These are phyloP conservation scores for Bradypodion pumilum DNA, from an alignment of 2,797 vertebrate species.

Conservation along the genomic window DNA sequence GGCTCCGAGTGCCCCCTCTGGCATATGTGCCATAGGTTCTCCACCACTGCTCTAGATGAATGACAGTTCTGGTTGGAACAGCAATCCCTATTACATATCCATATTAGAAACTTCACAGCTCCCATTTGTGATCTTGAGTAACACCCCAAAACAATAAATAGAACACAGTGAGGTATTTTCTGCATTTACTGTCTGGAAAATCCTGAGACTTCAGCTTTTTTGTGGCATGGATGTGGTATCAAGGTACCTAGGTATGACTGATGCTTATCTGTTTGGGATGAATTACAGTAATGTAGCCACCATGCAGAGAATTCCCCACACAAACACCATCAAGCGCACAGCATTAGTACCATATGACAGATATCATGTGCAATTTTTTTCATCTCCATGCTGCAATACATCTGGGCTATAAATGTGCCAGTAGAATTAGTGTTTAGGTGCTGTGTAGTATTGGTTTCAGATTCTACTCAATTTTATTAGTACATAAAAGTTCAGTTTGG, in stretches of 20 bases:
- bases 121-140: not conserved
- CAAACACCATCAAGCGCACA: not conserved
- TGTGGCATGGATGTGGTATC: not conserved
- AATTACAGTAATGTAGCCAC: not conserved
- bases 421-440: conserved; percentile 49
- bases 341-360: not conserved
- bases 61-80: not conserved
- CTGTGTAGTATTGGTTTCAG: not conserved
- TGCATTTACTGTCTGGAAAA: not conserved
- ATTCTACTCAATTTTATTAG: conserved; percentile 49
- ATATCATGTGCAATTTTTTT: conserved; percentile 6
- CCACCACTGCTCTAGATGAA: too few relatives aligned
- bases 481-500: conserved; percentile 56
- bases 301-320: not conserved
- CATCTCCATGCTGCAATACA: conserved; percentile 7
- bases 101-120: not conserved
- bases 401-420: not conserved
- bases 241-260: not conserved
- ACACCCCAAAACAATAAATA: not conserved
- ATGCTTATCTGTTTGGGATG: not conserved
- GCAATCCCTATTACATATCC: not conserved
- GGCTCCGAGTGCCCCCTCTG: too few relatives aligned
- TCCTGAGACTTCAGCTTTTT: not conserved
- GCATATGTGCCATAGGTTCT: too few relatives aligned
- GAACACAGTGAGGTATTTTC: not conserved